These are phyloP conservation scores for Periplaneta americana DNA, from an alignment of 1,140 invertebrate species.

Conservation along the genomic window DNA sequence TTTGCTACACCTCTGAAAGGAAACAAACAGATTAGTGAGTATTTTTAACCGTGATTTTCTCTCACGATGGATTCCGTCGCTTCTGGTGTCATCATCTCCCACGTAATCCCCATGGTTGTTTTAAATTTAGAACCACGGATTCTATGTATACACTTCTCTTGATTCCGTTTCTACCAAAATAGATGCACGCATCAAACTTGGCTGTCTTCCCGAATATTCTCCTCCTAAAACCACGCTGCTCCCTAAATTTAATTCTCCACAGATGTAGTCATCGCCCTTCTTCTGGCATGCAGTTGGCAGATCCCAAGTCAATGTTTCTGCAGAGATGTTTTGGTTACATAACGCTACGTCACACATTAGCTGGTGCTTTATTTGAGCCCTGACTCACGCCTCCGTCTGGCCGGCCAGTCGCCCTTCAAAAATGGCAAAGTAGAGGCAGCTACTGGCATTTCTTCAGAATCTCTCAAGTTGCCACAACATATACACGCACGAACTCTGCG, in stretches of 20 bases:
- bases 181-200: background rate
- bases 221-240: background rate
- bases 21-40: no score
- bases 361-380: conserved; percentile 10
- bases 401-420: conserved; percentile 3
- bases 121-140: background rate
- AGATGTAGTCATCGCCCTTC: conserved; percentile 1
- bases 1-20: background rate
- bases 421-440: background rate
- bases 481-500: background rate
- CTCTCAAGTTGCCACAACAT: background rate
- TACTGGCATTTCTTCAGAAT: background rate
- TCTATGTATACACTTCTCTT: background rate
- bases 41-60: background rate
- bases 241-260: conserved; percentile 1
- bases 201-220: background rate
- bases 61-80: background rate
- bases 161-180: background rate
- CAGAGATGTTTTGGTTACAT: conserved; percentile 15
- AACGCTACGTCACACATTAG: conserved; percentile 13
- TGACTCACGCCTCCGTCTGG: conserved; percentile 3
- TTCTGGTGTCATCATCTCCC: background rate
- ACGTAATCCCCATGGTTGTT: background rate
- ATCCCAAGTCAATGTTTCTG: conserved; percentile 1
- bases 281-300: background rate